Conservation (phyloP, 1,140 invertebrate species). For the Drosophila asahinai region DNA sequence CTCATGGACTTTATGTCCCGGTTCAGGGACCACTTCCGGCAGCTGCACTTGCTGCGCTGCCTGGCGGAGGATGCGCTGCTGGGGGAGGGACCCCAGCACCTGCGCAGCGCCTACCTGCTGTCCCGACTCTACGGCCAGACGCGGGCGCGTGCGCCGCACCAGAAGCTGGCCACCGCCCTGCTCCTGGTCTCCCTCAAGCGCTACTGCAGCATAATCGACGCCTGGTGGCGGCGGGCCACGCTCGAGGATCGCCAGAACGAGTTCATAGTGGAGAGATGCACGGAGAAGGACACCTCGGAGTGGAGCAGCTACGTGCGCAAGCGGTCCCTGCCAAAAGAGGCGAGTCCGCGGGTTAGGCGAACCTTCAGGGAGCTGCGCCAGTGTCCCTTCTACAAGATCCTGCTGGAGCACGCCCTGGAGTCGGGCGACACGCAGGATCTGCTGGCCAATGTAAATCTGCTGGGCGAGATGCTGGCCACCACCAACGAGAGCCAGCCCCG, state of each 20-base stretch:
- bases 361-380: constrained; percentile 25
- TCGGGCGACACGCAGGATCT: constrained; percentile 72
- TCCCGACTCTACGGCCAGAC: constrained; percentile 49
- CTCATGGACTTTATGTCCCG: constrained; percentile 44
- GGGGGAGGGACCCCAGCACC: constrained; percentile 48
- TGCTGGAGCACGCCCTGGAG: constrained; percentile 64
- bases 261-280: constrained; percentile 64
- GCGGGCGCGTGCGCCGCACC: constrained; percentile 23
- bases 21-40: constrained; percentile 46
- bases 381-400: constrained; percentile 57
- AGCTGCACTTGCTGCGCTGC: constrained; percentile 14
- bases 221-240: constrained; percentile 71
- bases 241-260: constrained; percentile 71
- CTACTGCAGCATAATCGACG: constrained; percentile 74
- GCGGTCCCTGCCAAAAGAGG: not conserved
- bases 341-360: not conserved
- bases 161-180: constrained; percentile 51
- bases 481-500: constrained; percentile 28
- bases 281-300: not conserved
- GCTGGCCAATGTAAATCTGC: constrained; percentile 57
- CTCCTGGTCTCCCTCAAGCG: constrained; percentile 43
- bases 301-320: constrained; percentile 9
- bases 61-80: constrained; percentile 26
- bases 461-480: constrained; percentile 57
- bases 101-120: constrained; percentile 61